phyloP scores from a whole-genome alignment of 2,888 invertebrate species.

The Archips crataeganus region DNA sequence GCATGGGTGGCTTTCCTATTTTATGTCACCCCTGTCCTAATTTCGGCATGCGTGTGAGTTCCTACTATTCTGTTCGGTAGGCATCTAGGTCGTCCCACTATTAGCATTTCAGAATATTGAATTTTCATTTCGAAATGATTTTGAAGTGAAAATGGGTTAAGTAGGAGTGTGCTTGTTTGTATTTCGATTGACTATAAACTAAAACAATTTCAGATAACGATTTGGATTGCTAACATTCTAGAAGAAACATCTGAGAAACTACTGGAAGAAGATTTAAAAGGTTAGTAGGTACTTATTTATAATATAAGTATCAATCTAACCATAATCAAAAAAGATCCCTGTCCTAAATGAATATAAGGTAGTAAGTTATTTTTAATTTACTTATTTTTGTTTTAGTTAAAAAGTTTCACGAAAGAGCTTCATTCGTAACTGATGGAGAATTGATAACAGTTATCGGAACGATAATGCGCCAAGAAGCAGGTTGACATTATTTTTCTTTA shows the following conservation, averaged over 20 bases:
- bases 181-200: background rate
- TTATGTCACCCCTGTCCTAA: too few relatives aligned
- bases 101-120: background rate
- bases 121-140: background rate
- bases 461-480: constrained; percentile 24
- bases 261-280: constrained; percentile 68
- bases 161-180: background rate
- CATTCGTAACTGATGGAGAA: constrained; percentile 35
- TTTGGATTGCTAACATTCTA: constrained; percentile 70
- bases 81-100: background rate
- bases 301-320: background rate
- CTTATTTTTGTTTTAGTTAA: constrained; percentile 44
- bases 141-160: background rate
- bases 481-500: constrained; percentile 31
- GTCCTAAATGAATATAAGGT: background rate
- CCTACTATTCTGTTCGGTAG: too few relatives aligned
- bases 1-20: too few relatives aligned
- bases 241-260: constrained; percentile 62
- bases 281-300: constrained; percentile 42
- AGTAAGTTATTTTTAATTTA: background rate
- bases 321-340: background rate
- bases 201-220: constrained; percentile 58
- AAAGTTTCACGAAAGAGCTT: constrained; percentile 25
- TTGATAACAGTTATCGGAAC: constrained; percentile 41
- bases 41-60: too few relatives aligned